Percentiles rank a stretch among this genome's conserved stretches.
These are phyloP conservation scores for Pandemis cinnamomeana DNA, from an alignment of 2,888 invertebrate genomes.

Conservation along the genomic window DNA sequence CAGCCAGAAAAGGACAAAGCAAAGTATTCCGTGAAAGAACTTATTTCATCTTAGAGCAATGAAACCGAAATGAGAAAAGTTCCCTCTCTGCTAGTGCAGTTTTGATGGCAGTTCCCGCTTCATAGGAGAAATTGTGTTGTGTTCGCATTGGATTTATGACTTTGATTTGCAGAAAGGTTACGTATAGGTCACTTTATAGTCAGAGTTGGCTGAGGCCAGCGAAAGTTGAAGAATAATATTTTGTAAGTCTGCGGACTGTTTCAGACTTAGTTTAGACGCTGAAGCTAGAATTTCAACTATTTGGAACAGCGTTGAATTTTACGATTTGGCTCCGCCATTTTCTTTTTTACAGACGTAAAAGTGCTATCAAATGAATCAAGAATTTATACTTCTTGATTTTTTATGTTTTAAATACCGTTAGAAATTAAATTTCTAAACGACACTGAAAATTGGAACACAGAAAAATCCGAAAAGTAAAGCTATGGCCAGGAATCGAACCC, in stretches of 20 bases:
- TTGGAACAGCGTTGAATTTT: too few relatives aligned
- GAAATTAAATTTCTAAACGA: too few relatives aligned
- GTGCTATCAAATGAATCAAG: too few relatives aligned
- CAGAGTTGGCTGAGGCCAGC: background rate
- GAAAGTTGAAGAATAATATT: conserved; percentile 5
- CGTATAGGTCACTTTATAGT: conserved; percentile 19
- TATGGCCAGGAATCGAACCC: too few relatives aligned
- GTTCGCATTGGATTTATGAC: conserved; percentile 36
- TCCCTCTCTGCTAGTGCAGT: conserved; percentile 46
- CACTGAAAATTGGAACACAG: too few relatives aligned
- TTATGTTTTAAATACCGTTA: too few relatives aligned
- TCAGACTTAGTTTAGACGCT: background rate
- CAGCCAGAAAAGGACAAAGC: background rate
- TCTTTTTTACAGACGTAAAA: too few relatives aligned
- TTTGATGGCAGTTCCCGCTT: conserved; percentile 44
- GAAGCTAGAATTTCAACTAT: too few relatives aligned
- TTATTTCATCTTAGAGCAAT: conserved; percentile 54
- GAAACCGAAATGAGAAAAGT: conserved; percentile 56
- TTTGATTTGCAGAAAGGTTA: conserved; percentile 34
- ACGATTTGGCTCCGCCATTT: too few relatives aligned
- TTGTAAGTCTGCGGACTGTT: background rate
- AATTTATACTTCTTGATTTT: too few relatives aligned
- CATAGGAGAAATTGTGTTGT: conserved; percentile 36
- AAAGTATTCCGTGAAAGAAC: conserved; percentile 41
- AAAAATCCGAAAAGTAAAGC: too few relatives aligned